Base-by-base conservation (phyloP, 2,888 invertebrate species). In the Apotomis capreana region DNA sequence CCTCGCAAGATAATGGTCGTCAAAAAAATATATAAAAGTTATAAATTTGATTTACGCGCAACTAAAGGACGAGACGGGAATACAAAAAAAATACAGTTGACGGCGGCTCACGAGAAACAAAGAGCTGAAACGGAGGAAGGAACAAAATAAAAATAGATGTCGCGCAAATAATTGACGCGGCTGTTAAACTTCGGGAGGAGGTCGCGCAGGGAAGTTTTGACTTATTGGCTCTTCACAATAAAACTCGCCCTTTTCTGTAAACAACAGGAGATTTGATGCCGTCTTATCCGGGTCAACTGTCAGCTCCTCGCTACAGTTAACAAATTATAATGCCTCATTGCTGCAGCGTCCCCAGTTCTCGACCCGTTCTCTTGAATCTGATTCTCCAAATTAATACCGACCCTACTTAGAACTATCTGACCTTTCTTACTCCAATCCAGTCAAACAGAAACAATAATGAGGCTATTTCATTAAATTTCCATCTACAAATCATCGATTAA, bases 71-170 rank as follows among this genome's bases (percentile, higher is more conserved):
- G 68, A 59, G n/a, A 36, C 54, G 62, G 71, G 72, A 68, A 68
- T 72, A 72, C 74, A 78, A 73, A 75, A 44, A 26, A 77, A 77
- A 74, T 58, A 71, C 57, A 76, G 64, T 49, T 75, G 74, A 78
- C 70, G 75, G 71, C 74, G 77, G 78, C 80, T 79, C 79, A 80
- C 80, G 77, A 77, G 78, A 79, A 76, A 80, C 77, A 79, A 77
- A 78, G 72, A 73, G 71, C 65, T 40, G 52, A 9, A 60, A 55
- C 55, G 58, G 72, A 76, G 69, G 73, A 78, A 79, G 78, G 77
- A 77, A 79, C 77, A 77, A 79, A 79, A 83, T 77, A 83, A 81
- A 81, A 83, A 82, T 84, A 82, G 79, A 84, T 81, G 83, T 81
- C 76, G 79, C 80, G 78, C 76, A 79, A 82, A 83, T 84, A 84